Evolutionary conservation across 2,113 vertebrate species (phyloP), one percentile per base, ranked within the genome.

Genomic region (Platichthys flesus): DNA sequence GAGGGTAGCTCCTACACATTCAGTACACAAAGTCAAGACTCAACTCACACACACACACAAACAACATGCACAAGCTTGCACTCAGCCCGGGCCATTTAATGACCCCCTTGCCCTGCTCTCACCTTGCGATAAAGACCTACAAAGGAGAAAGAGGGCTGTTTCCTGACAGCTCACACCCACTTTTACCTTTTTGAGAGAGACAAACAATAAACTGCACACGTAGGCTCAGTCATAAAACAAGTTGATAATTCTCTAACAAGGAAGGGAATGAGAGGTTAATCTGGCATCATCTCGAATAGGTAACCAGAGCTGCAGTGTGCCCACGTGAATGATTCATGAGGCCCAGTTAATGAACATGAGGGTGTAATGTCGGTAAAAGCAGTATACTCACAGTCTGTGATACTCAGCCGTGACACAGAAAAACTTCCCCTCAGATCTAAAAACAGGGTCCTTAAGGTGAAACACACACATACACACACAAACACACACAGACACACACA

Each of bases 251-350:
- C 24, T 55, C 57, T 26, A 51, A 63, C 67, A 74, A 62, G 47
- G 24, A 77, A 73, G 76, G 68, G 67, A 73, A 77, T 70, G 69
- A 71, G 42, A 52, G 67, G 82, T 75, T 49, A 63, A 20, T n/a
- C 66, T 66, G 68, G 58, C 85, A 62, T 74, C 37, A 9, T 75
- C 81, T 81, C 63, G 82, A 47, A 77, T 23, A 77, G 79, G 88
- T 89, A 89, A 88, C 74, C 79, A 83, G 78, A 91, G 77, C 78
- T 82, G n/a, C 81, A 61, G 62, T 28, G 67, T n/a, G 9, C 4
- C 23, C 24, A 9, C 78, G 88, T 92, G 78, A 92, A 92, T 93
- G 83, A 90, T 90, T 90, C 82, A 92, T 85, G 84, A 82, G 68
- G 68, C 65, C 70, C 86, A 75, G 87, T 88, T 88, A 91, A 92